Evolutionary conservation across 2,888 invertebrate species (phyloP), one percentile per base, ranked within the genome.

Genomic region (Mesorhabditis spiculigera): DNA sequence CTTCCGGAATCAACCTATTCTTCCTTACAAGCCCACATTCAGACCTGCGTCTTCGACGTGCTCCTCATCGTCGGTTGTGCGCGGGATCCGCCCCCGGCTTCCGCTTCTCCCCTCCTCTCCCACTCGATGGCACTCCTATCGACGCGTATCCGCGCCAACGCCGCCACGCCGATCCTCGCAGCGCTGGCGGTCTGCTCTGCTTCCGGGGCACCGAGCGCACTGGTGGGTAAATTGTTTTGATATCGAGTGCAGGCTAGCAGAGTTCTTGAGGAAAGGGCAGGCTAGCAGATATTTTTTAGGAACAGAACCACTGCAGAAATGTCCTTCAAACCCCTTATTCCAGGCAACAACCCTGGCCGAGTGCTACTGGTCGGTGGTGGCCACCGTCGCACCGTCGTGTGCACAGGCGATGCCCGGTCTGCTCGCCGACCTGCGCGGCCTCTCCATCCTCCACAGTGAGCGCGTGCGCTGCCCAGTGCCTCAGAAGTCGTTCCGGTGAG

Each of bases 11-110:
- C 10, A 10, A 4, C n/a, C n/a, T 10, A 63, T 66, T 66, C 42
- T 58, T 62, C 16, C 10, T 75, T 79, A 3, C 76, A 82, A 82
- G 75, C 72, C 65, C 78, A 79, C 43, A 73, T 79, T 3, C 76
- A 82, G 82, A 76, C 72, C 65, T 78, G 80, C 43, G 73, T 81
- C 45, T 81, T 80, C 72, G 82, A 79, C 68, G 77, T 81, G 42
- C 78, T 83, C 62, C 73, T 82, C 10, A 68, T 84, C 4, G 73
- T 72, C 44, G 73, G 74, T 64, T 41, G 68, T 8, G 8, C 65
- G 28, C 45, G 42, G 58, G 44, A 69, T 43, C 67, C 66, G 45
- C 43, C 65, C 66, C 43, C n/a, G n/a, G 41, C 45, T 43, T 68
- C 68, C 5, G 43, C 63, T 28, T 66, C 65, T 45, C 70, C 69